A percentile compares a stretch with the other conserved stretches of the same genome.
These are phyloP conservation scores for Leptinotarsa haldemani DNA, from an alignment of 2,888 invertebrate genomes.

Conservation along the genomic window DNA sequence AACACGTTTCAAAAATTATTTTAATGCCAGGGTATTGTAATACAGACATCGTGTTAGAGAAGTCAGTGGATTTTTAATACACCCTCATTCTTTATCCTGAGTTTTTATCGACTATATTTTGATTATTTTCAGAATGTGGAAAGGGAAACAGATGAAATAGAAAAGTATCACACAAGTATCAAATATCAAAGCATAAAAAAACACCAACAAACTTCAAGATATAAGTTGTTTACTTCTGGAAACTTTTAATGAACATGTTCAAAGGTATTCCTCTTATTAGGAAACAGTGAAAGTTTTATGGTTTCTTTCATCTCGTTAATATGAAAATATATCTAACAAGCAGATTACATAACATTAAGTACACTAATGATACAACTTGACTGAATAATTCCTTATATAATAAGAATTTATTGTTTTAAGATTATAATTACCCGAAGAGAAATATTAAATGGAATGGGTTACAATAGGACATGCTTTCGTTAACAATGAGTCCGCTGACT, in stretches of 20 bases:
- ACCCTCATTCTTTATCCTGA: not conserved
- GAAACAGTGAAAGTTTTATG: constrained; percentile 3
- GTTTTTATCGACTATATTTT: too few relatives aligned
- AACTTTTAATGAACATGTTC: not conserved
- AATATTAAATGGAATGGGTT: constrained; percentile 8
- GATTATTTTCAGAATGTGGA: too few relatives aligned
- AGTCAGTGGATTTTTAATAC: constrained; percentile 26
- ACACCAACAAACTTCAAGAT: too few relatives aligned
- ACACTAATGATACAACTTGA: constrained; percentile 11
- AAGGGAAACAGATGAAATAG: too few relatives aligned
- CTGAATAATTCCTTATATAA: constrained; percentile 32
- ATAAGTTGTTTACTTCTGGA: too few relatives aligned
- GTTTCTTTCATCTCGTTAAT: constrained; percentile 5
- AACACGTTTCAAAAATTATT: constrained; percentile 56
- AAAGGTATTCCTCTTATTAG: not conserved
- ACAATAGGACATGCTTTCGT: constrained; percentile 13
- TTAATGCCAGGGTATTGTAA: constrained; percentile 57
- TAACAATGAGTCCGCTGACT: constrained; percentile 16
- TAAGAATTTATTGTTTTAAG: constrained; percentile 31
- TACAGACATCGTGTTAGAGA: constrained; percentile 24
- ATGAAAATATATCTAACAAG: constrained; percentile 10
- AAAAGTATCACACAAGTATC: too few relatives aligned
- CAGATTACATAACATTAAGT: constrained; percentile 2
- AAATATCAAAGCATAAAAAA: too few relatives aligned
- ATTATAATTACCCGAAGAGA: constrained; percentile 25